Evolutionary conservation across 2,888 invertebrate genomes (phyloP).

Genomic region (Cheilosia urbana): DNA sequence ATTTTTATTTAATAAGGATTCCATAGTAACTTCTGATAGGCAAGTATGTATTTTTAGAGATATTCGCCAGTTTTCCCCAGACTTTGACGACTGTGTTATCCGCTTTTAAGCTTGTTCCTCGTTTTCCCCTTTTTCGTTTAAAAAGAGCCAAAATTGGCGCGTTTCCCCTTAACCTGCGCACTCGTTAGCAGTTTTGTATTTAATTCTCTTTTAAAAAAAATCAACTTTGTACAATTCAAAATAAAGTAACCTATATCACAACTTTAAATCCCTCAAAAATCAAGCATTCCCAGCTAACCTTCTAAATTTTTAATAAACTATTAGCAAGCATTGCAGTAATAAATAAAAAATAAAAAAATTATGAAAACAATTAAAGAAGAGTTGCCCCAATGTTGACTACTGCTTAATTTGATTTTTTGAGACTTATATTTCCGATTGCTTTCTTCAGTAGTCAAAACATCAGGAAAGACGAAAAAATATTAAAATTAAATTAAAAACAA

Average conservation of each 20-base stretch:
- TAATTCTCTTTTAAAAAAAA: not conserved
- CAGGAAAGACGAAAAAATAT: not conserved
- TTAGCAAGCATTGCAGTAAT: slow-evolving; percentile 54
- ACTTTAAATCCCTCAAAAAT: not conserved
- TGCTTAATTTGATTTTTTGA: not conserved
- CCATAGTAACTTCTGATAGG: no score
- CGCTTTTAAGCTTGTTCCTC: no score
- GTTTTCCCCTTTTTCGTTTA: no score
- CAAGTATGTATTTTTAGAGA: no score
- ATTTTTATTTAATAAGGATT: no score
- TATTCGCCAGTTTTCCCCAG: no score
- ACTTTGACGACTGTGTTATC: no score
- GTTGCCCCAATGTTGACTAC: not conserved
- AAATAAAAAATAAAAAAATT: not conserved
- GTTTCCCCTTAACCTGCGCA: no score
- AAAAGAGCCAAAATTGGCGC: no score
- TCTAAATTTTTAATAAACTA: not conserved
- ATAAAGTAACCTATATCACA: slow-evolving; percentile 33
- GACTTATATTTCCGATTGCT: not conserved
- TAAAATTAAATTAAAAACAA: not conserved
- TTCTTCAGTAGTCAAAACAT: slow-evolving; percentile 7
- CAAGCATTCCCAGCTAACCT: not conserved
- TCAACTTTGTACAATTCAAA: not conserved
- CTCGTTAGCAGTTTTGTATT: no score
- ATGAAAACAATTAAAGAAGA: slow-evolving; percentile 5